A percentile compares a stretch with the other conserved stretches of the same genome.
Conservation (phyloP, 2,113 vertebrate genomes). For the Microcebus murinus region DNA sequence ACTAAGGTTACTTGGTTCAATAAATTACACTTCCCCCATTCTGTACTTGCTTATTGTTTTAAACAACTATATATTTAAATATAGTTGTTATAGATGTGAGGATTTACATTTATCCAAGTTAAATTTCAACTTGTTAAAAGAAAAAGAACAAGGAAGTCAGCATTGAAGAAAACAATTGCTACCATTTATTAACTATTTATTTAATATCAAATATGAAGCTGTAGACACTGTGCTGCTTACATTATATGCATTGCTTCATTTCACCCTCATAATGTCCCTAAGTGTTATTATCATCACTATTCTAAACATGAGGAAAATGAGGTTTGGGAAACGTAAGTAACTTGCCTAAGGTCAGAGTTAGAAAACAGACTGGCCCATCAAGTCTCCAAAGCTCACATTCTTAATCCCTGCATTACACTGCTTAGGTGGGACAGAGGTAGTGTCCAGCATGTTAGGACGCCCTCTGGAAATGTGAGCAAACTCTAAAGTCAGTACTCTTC, state of each 20-base stretch:
- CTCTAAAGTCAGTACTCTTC: background rate
- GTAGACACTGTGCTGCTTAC: background rate
- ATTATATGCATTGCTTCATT: background rate
- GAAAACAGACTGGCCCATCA: background rate
- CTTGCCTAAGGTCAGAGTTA: background rate
- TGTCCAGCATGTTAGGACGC: background rate
- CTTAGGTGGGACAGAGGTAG: background rate
- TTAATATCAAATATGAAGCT: background rate
- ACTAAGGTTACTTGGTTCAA: background rate
- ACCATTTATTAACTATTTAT: background rate
- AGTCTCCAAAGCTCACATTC: background rate
- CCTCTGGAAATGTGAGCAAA: background rate
- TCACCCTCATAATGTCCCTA: background rate
- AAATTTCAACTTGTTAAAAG: constrained; percentile 27
- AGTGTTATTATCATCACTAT: background rate
- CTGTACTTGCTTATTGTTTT: background rate
- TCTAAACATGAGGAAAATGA: constrained; percentile 27
- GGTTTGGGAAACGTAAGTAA: background rate
- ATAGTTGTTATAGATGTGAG: background rate
- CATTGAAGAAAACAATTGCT: background rate
- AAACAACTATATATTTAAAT: background rate
- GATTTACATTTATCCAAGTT: background rate
- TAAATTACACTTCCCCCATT: background rate
- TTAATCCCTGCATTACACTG: background rate
- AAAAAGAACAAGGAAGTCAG: background rate